A percentile compares a stretch with the other conserved stretches of the same genome.
phyloP scores from a whole-genome alignment of 1,140 invertebrate genomes.

The Meloidogyne exigua region DNA sequence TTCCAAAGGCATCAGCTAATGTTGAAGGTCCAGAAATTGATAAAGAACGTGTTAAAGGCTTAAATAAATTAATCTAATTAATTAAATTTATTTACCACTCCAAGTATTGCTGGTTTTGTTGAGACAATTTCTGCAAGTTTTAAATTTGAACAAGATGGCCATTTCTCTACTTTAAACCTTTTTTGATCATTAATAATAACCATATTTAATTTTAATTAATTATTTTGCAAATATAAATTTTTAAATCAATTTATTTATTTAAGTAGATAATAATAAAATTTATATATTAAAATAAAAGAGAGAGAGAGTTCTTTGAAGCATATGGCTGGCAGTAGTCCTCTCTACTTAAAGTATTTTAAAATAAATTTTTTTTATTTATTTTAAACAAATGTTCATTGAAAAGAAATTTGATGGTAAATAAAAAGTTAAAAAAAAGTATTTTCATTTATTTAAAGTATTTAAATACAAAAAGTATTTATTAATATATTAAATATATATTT shows the following conservation, averaged over 20 bases:
- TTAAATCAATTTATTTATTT: neutral
- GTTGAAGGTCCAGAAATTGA: neutral
- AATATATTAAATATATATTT: too few relatives aligned
- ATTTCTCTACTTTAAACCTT: neutral
- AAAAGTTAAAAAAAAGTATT: too few relatives aligned
- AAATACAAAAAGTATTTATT: too few relatives aligned
- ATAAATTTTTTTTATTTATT: neutral
- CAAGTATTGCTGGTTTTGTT: neutral
- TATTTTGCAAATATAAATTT: neutral
- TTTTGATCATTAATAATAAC: too few relatives aligned
- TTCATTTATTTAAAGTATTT: too few relatives aligned
- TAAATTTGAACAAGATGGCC: neutral
- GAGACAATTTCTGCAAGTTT: neutral
- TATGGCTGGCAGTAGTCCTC: too few relatives aligned
- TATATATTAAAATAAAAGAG: too few relatives aligned
- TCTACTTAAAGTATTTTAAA: neutral
- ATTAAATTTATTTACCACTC: neutral
- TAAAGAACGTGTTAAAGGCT: neutral
- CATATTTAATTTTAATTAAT: neutral
- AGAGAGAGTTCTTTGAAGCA: too few relatives aligned
- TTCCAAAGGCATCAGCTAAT: conserved; percentile 8
- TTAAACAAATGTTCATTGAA: neutral
- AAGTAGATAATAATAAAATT: too few relatives aligned
- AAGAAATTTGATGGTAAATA: too few relatives aligned
- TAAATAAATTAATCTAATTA: neutral